Evolutionary conservation across 1,140 invertebrate species (phyloP), one percentile per base, ranked within the genome.

Genomic region (Apis laboriosa): DNA sequence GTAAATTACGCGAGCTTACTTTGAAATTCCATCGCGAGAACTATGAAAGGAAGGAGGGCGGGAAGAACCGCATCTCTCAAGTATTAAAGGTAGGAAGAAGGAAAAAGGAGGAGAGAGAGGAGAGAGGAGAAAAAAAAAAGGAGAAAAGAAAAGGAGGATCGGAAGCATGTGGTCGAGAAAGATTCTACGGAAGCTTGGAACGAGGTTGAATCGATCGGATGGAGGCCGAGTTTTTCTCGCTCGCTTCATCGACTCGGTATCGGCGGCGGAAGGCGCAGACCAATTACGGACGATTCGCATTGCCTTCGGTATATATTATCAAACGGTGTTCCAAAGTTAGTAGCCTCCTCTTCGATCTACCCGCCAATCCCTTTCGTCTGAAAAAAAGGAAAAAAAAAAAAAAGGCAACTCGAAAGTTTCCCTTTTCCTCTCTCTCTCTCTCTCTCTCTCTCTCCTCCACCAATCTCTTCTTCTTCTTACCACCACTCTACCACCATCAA

Each of bases 241-340:
- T 71, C 73, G 68, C 28, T 60, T 64, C 74, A 67, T 87, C 86
- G 78, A 84, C 74, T 80, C 21, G 49, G 58, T 72, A 87, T 87
- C 86, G 76, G 80, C 66, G 56, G 28, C 28, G 28, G 77, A 58
- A 81, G 82, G 63, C 34, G 74, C 86, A 60, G 83, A 34, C 84
- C 90, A 90, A 91, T 91, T 90, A 90, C 77, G 71, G 58, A 68
- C 72, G 80, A 86, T 88, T 84, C 63, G 15, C 77, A 84, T 83
- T 75, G 74, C 66, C 74, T 53, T 82, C 58, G 73, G 70, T 89
- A 77, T 85, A 87, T 85, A 87, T 86, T 86, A 90, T 90, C 89
- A 90, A 83, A 88, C 80, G 84, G 74, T 74, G 77, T 72, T 76
- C 51, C 76, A 66, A 89, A 90, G 86, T 91, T 88, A 83, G 34